Evolutionary conservation across 2,888 invertebrate genomes (phyloP).

Genomic region (Catocala sponsa): DNA sequence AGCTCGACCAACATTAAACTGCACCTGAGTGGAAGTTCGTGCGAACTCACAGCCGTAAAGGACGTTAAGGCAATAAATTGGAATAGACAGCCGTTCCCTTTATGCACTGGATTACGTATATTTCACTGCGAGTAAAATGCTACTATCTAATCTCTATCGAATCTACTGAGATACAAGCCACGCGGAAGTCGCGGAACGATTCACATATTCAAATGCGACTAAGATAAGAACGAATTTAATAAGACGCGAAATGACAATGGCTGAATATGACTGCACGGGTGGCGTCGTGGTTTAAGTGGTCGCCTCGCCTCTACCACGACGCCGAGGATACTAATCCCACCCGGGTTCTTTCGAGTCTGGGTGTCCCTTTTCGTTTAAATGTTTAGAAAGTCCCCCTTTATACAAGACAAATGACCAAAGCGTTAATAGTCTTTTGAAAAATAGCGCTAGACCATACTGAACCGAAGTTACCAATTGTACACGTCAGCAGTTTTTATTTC

Average conservation of each 20-base stretch:
- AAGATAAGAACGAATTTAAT: constrained; percentile 63
- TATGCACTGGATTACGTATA: constrained; percentile 51
- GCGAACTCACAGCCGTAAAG: constrained; percentile 39
- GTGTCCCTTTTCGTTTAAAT: no score
- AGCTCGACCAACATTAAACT: constrained; percentile 3
- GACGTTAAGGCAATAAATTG: constrained; percentile 46
- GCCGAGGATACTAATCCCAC: no score
- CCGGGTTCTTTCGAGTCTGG: no score
- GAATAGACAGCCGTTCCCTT: constrained; percentile 51
- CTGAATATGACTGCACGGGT: not conserved
- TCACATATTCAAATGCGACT: constrained; percentile 65
- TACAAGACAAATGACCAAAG: no score
- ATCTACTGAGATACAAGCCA: constrained; percentile 50
- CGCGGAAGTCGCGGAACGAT: constrained; percentile 56
- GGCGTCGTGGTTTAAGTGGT: not conserved
- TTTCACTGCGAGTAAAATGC: constrained; percentile 51
- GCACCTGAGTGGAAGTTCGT: constrained; percentile 36
- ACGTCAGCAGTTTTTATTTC: no score
- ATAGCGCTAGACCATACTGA: no score
- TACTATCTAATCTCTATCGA: constrained; percentile 52
- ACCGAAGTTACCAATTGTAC: no score
- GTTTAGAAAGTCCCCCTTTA: no score
- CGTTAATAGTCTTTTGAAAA: no score
- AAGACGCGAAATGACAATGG: constrained; percentile 48
- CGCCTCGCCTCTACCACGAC: no score